Base-by-base conservation (phyloP, 1,140 invertebrate genomes). In the Nomia melanderi region DNA sequence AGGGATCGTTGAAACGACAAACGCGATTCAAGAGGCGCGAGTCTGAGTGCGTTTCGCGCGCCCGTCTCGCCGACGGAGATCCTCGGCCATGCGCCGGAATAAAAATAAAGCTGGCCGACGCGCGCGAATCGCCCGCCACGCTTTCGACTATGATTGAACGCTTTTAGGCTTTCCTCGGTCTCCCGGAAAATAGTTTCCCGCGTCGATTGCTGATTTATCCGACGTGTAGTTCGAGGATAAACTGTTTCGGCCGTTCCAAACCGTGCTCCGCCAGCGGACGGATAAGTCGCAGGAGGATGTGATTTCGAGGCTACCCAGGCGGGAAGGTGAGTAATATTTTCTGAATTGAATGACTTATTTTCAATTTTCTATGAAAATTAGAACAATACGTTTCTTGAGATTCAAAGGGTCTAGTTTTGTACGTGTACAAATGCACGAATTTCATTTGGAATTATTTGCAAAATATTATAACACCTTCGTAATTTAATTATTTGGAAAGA, bases 61-160 rank as follows among this genome's bases (percentile, higher is more conserved):
- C 17, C 66, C 27, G 14, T 41, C 31, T 77, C 33, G 7, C 41
- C 41, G 14, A 33, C 53, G 12, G n/a, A 33, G 53, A 69, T 39
- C 56, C 57, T 53, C 53, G n/a, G 14, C 44, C 81, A 78, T 57
- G 56, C 69, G 79, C 27, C 54, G 63, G 36, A 69, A 83, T 64
- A 64, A 73, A 83, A 78, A 81, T 82, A 69, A 78, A 78, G 23
- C 65, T 25, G 50, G 36, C 12, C 50, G 25, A 12, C 29, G 11
- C 14, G 29, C 25, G 53, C 31, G 36, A n/a, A 70, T 20, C 8
- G 5, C 8, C 11, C 25, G 20, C 36, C 23, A 17, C 23, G 12
- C 23, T 9, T n/a, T 23, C 1, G 1, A n/a, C 4, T 25, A 39
- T 53, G 29, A 36, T 29, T 8, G 2, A 8, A 14, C 36, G 47